Conservation (phyloP, 2,888 invertebrate species). For the Calameuta idolon region DNA sequence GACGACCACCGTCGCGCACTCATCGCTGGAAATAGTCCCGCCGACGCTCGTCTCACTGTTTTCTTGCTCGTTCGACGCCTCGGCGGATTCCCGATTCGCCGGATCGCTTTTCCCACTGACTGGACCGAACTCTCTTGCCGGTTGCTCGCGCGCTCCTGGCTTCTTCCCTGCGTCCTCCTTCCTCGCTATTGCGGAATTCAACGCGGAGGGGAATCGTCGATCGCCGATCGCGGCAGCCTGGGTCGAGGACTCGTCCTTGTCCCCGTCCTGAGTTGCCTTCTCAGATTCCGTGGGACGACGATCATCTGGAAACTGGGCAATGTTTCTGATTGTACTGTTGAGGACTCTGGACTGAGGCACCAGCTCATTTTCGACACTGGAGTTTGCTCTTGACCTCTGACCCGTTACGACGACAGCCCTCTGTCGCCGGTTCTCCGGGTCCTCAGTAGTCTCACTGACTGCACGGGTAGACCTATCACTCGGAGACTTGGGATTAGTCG, state of each 20-base stretch:
- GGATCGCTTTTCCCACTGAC: neutral
- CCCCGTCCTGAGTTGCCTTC: neutral
- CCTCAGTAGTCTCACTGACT: no score
- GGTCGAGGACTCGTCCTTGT: conserved; percentile 8
- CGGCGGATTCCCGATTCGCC: conserved; percentile 9
- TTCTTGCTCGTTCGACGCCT: conserved; percentile 2
- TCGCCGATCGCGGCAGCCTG: neutral
- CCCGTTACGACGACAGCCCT: no score
- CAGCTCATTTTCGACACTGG: no score
- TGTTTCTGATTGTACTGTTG: no score
- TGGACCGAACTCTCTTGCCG: neutral
- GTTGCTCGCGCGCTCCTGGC: neutral
- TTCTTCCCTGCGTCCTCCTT: conserved; percentile 1
- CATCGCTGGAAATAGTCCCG: conserved; percentile 44
- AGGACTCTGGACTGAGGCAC: no score
- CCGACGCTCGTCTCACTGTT: conserved; percentile 12
- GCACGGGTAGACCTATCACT: no score
- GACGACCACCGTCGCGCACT: conserved; percentile 56
- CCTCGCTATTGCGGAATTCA: neutral
- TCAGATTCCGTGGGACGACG: no score
- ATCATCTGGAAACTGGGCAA: no score
- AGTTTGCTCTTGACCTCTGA: no score
- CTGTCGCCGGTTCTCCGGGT: no score
- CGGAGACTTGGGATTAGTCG: no score
- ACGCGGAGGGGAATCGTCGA: neutral